phyloP scores from a whole-genome alignment of 2,797 vertebrate species.

The Lacerta agilis region DNA sequence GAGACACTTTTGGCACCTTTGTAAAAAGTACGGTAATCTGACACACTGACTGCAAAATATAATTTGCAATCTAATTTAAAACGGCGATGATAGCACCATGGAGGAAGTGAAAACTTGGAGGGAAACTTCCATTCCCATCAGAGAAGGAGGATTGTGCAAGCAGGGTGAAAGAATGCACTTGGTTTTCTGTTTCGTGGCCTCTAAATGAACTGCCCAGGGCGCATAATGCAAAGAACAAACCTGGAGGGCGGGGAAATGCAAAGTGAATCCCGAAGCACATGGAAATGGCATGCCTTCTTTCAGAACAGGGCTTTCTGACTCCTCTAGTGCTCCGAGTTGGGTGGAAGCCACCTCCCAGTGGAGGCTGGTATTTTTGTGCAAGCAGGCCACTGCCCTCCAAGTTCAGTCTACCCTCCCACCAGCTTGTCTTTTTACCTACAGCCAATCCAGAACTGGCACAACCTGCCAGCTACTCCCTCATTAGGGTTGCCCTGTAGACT shows the following conservation, averaged over 20 bases:
- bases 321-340: not conserved
- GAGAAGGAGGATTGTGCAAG: not conserved
- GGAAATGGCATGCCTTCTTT: not conserved
- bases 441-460: too few relatives aligned
- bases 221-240: not conserved
- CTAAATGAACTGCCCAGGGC: not conserved
- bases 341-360: not conserved
- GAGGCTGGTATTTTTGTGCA: too few relatives aligned
- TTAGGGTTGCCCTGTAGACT: too few relatives aligned
- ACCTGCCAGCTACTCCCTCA: too few relatives aligned
- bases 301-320: not conserved
- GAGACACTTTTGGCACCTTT: too few relatives aligned
- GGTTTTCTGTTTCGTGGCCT: not conserved
- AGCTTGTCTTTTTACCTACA: too few relatives aligned
- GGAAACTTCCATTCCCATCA: not conserved
- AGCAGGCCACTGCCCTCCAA: too few relatives aligned
- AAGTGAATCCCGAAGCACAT: not conserved
- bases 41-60: not conserved
- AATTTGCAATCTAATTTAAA: not conserved
- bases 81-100: not conserved
- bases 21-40: too few relatives aligned
- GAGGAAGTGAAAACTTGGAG: not conserved
- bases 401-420: too few relatives aligned
- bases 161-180: not conserved
- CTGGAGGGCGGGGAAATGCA: not conserved